phyloP scores from a whole-genome alignment of 2,888 invertebrate genomes.

The Caradrina clavipalpis region DNA sequence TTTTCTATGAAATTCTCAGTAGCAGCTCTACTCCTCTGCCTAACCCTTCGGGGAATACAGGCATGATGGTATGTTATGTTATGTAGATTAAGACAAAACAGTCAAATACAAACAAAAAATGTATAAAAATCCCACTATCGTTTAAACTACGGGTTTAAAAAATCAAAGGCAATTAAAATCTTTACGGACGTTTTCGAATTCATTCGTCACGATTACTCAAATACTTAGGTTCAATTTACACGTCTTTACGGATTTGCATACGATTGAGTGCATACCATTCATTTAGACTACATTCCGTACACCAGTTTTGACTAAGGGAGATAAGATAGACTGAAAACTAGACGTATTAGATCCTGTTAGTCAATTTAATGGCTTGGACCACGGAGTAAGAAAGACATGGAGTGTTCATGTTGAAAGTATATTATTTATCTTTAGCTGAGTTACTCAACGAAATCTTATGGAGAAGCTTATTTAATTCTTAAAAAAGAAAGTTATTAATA shows the following conservation, averaged over 20 bases:
- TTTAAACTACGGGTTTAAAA: background rate
- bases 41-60: too few species aligned
- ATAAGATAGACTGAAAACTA: conserved; percentile 41
- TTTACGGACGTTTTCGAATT: background rate
- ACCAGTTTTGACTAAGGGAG: conserved; percentile 26
- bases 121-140: background rate
- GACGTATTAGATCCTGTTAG: conserved; percentile 43
- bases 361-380: conserved; percentile 22
- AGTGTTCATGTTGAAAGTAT: background rate
- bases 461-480: too few species aligned
- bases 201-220: conserved; percentile 22
- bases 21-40: too few species aligned
- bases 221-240: conserved; percentile 41
- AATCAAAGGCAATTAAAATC: background rate
- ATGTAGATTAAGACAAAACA: conserved; percentile 11
- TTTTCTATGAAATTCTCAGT: too few species aligned
- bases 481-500: too few species aligned
- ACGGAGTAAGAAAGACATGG: conserved; percentile 7
- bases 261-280: conserved; percentile 42
- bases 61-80: too few species aligned
- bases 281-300: conserved; percentile 45
- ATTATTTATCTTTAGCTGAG: too few species aligned
- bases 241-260: conserved; percentile 47
- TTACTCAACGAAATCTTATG: too few species aligned
- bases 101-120: background rate